Evolutionary conservation across 2,113 vertebrate species (phyloP), one percentile per base, ranked within the genome.

Genomic region (Anarrhichthys ocellatus): DNA sequence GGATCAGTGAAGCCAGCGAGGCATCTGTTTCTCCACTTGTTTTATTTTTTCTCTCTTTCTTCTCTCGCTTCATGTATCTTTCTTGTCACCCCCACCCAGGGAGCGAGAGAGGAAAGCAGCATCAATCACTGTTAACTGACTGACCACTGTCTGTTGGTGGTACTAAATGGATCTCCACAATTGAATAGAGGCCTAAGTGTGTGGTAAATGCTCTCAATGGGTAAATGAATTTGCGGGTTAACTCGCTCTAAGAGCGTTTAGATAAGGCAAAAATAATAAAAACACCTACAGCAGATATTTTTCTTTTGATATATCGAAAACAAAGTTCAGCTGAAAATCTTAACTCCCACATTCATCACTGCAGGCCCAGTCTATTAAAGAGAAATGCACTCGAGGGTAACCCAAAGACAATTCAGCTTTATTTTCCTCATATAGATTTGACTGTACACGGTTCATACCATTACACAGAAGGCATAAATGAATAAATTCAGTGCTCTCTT

Each of bases 391-490:
- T 48, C 69, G n/a, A 27, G 36, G 34, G 24, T 91, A 94, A 95
- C 92, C 95, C 96, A 96, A 96, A 97, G 94, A 96, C 94, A 90
- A 92, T 95, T 95, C 94, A 76, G 92, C 91, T 98, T 97, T 97
- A 97, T 99, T 98, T 95, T 95, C 86, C 92, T 95, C 94, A 93
- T 96, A 87, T 92, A 95, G 95, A 93, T 95, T 93, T 95, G 90
- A 95, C 96, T 95, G 73, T 96, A 97, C 96, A 98, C 94, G 89
- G 95, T 94, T 97, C 97, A 97, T 97, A 96, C 96, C 96, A 92
- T 95, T 93, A 93, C 96, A 96, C 94, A 92, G 95, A 96, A 97
- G 96, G 96, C 96, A 95, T 95, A 95, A 93, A 96, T 95, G 96
- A 95, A 97, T 97, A 93, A 94, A 96, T 32, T 87, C 95, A 95